Evolutionary conservation across 2,797 vertebrate genomes (phyloP).

Genomic region (Phalanger gymnotis): DNA sequence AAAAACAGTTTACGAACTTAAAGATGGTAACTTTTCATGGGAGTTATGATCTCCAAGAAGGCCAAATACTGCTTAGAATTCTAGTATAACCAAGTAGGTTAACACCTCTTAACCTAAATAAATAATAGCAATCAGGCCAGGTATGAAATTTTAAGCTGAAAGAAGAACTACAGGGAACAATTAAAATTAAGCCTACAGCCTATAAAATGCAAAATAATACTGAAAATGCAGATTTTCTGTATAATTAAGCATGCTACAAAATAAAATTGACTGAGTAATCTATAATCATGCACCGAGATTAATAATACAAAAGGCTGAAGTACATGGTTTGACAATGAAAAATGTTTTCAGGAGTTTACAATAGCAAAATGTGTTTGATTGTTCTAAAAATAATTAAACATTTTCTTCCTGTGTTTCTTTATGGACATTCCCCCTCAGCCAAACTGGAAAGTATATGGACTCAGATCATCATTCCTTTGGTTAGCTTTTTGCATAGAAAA

Average conservation of each 20-base stretch:
- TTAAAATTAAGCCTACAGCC: conserved; percentile 43
- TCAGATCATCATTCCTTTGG: not conserved
- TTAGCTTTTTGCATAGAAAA: not conserved
- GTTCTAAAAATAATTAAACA: conserved; percentile 62
- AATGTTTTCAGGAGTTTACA: conserved; percentile 38
- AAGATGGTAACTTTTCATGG: not conserved
- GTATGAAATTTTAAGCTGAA: conserved; percentile 46
- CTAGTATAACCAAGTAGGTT: conserved; percentile 17
- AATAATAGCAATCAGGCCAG: conserved; percentile 27
- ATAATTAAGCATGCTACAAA: conserved; percentile 50
- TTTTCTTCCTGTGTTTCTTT: conserved; percentile 43
- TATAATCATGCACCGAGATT: conserved; percentile 58
- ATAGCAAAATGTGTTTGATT: conserved; percentile 30
- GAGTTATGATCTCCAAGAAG: not conserved
- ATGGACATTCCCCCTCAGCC: not conserved
- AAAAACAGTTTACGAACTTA: not conserved
- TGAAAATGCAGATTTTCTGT: conserved; percentile 39
- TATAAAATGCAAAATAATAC: conserved; percentile 22
- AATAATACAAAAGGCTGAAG: conserved; percentile 55
- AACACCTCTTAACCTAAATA: conserved; percentile 49
- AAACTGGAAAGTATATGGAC: not conserved
- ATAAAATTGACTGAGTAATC: conserved; percentile 61
- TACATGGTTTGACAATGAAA: conserved; percentile 37
- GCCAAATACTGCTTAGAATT: conserved; percentile 14
- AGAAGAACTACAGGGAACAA: conserved; percentile 27